Percentiles rank a stretch among this genome's conserved stretches.
These are phyloP conservation scores for Saxicola maurus DNA, from an alignment of 2,797 vertebrate species.

Conservation along the genomic window DNA sequence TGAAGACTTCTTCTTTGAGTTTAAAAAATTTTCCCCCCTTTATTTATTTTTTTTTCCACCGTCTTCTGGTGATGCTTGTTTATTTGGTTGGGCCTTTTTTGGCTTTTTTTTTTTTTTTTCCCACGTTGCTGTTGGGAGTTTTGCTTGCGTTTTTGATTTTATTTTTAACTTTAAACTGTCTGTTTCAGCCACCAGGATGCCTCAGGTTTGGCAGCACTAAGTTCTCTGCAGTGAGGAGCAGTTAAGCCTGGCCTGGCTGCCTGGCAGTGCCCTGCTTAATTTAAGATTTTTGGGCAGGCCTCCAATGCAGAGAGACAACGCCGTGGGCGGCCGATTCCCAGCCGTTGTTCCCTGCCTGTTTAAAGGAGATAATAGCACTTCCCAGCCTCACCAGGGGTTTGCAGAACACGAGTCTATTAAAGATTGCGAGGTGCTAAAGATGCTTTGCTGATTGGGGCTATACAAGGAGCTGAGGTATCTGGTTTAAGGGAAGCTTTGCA, in stretches of 20 bases:
- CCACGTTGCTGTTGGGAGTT: rapidly evolving
- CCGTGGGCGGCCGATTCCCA: neutral
- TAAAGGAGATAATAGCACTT: constrained; percentile 35
- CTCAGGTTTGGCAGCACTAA: neutral
- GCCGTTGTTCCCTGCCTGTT: neutral
- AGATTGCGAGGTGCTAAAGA: constrained; percentile 27
- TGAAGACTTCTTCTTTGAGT: neutral
- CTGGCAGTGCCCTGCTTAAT: neutral
- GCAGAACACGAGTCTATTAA: constrained; percentile 26
- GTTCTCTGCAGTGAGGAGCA: neutral
- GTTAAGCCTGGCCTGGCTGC: neutral
- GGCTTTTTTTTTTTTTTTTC: neutral
- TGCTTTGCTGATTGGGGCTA: neutral
- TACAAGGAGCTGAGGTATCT: neutral
- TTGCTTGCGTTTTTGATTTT: rapidly evolving
- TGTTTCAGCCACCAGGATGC: neutral
- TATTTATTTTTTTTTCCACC: no score
- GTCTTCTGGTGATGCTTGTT: neutral
- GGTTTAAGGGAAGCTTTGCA: neutral
- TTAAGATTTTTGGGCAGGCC: neutral
- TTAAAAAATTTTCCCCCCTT: neutral
- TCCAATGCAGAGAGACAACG: neutral
- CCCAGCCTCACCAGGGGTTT: neutral
- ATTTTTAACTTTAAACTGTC: neutral
- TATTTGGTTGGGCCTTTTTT: neutral